These are phyloP conservation scores for Galemys pyrenaicus DNA, from an alignment of 2,113 vertebrate species.

Conservation along the genomic window DNA sequence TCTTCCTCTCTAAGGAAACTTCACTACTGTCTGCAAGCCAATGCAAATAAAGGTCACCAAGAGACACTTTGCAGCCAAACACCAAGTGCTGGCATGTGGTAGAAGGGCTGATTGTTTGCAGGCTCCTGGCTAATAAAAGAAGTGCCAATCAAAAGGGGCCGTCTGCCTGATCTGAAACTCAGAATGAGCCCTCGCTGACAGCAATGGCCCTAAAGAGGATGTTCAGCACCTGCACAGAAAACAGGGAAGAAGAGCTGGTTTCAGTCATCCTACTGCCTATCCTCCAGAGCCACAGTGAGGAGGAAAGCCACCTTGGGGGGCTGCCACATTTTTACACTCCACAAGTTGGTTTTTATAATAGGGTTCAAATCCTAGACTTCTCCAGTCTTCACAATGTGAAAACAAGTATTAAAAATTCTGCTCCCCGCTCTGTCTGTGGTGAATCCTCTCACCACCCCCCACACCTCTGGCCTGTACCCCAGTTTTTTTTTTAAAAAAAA, in stretches of 20 bases:
- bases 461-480: too few species aligned
- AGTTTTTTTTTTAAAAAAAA: too few species aligned
- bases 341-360: not conserved
- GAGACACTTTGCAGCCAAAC: slow-evolving; percentile 61
- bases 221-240: not conserved
- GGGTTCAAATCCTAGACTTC: not conserved
- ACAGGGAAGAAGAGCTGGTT: not conserved
- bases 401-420: not conserved
- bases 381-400: not conserved
- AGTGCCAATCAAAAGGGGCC: slow-evolving; percentile 67
- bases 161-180: slow-evolving; percentile 26
- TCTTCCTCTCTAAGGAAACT: slow-evolving; percentile 66
- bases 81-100: slow-evolving; percentile 18
- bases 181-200: not conserved
- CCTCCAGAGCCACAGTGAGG: not conserved
- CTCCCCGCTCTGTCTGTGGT: too few species aligned
- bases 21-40: slow-evolving; percentile 54
- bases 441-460: too few species aligned
- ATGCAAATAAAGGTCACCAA: slow-evolving; percentile 72
- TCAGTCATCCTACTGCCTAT: not conserved
- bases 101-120: slow-evolving; percentile 34
- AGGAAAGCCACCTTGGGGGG: not conserved
- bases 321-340: not conserved
- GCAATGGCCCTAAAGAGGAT: not conserved
- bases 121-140: slow-evolving; percentile 74